These are phyloP conservation scores for Thymelicus sylvestris DNA, from an alignment of 2,888 invertebrate genomes.

Conservation along the genomic window DNA sequence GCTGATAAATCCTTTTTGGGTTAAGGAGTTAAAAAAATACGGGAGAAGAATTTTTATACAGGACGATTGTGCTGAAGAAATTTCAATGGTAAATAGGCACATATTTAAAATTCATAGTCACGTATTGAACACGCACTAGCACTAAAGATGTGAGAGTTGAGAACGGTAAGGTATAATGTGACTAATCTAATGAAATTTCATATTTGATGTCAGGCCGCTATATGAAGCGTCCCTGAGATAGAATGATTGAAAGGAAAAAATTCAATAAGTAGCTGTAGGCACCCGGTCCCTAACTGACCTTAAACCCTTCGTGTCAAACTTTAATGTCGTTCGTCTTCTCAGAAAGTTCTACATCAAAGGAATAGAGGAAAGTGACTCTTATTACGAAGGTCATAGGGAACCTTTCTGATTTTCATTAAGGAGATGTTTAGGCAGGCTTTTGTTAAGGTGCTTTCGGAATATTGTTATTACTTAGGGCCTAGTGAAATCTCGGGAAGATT, in stretches of 20 bases:
- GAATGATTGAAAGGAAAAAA: conserved; percentile 35
- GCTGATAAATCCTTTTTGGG: too few relatives aligned
- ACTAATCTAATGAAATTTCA: conserved; percentile 13
- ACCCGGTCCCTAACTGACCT: conserved; percentile 33
- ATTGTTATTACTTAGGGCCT: conserved; percentile 20
- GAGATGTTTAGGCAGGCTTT: conserved; percentile 29
- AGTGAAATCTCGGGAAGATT: conserved; percentile 24
- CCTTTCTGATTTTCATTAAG: conserved; percentile 24
- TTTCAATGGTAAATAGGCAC: too few relatives aligned
- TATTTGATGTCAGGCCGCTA: conserved; percentile 15
- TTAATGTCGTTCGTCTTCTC: conserved; percentile 36
- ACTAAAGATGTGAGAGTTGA: not conserved
- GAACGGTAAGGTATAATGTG: not conserved
- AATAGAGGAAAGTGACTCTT: conserved; percentile 12
- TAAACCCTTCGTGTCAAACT: conserved; percentile 36
- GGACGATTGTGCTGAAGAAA: too few relatives aligned
- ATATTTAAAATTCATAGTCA: too few relatives aligned
- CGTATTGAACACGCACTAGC: too few relatives aligned
- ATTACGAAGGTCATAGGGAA: not conserved
- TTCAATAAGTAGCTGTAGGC: conserved; percentile 33
- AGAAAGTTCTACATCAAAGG: conserved; percentile 12
- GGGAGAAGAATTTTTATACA: too few relatives aligned
- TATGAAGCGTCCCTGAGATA: conserved; percentile 21
- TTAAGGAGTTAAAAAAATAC: too few relatives aligned
- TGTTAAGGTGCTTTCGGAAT: conserved; percentile 33